Conservation (phyloP, 2,888 invertebrate species). For the Cyclophora punctaria region DNA sequence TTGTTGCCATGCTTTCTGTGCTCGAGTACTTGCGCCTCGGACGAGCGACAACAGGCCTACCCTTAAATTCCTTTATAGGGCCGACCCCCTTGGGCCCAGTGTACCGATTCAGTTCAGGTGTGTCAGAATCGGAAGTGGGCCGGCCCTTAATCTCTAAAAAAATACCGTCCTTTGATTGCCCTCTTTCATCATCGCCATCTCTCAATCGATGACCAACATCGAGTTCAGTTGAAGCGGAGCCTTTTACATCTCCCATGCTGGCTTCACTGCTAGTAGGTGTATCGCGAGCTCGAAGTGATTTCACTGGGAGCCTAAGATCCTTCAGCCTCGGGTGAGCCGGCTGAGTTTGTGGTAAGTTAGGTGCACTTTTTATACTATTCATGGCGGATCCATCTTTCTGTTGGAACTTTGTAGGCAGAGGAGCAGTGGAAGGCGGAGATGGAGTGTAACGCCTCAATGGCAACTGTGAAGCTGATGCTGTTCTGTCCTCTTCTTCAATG, state of each 20-base stretch:
- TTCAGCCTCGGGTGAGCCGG: slow-evolving; percentile 81
- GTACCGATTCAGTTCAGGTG: slow-evolving; percentile 73
- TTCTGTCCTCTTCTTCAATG: slow-evolving; percentile 74
- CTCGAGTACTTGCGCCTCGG: slow-evolving; percentile 81
- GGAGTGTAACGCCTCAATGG: slow-evolving; percentile 84
- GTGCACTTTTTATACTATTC: slow-evolving; percentile 88
- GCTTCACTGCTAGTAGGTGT: slow-evolving; percentile 77
- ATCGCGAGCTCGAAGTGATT: slow-evolving; percentile 78
- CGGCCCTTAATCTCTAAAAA: slow-evolving; percentile 84
- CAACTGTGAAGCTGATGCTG: slow-evolving; percentile 75
- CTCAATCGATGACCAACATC: slow-evolving; percentile 69
- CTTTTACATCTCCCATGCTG: slow-evolving; percentile 78
- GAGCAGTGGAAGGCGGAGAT: slow-evolving; percentile 89
- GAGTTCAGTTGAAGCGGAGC: slow-evolving; percentile 58
- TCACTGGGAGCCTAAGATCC: slow-evolving; percentile 83
- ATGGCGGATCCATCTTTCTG: slow-evolving; percentile 81
- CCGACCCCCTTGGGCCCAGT: slow-evolving; percentile 74
- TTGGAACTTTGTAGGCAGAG: slow-evolving; percentile 86
- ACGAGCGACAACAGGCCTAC: slow-evolving; percentile 69
- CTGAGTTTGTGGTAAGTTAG: slow-evolving; percentile 81
- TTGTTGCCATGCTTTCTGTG: slow-evolving; percentile 91
- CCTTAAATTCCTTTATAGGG: slow-evolving; percentile 78
- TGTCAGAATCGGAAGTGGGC: slow-evolving; percentile 76
- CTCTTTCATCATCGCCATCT: slow-evolving; percentile 82
- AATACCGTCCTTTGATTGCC: slow-evolving; percentile 79